A percentile compares a stretch with the other conserved stretches of the same genome.
Evolutionary conservation across 92 coral and sea anemone genomes (phyloP).

Genomic region (Hydrozoanthus gracilis): DNA sequence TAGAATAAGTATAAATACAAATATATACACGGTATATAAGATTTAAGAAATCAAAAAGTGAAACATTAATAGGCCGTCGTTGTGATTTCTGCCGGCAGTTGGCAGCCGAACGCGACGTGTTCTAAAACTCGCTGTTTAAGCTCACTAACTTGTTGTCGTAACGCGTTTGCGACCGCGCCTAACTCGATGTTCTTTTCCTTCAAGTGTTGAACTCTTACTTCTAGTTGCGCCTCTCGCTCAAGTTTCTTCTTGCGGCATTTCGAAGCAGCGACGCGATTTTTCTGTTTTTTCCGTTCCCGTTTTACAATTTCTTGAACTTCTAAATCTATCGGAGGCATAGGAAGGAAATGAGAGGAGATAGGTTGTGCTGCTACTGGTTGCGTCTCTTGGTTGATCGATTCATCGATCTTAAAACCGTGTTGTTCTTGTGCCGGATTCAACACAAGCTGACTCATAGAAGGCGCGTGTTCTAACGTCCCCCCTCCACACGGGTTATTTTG

Average conservation of each 20-base stretch:
- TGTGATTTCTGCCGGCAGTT: conserved; percentile 84
- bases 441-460: conserved; percentile 23
- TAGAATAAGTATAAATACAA: not conserved
- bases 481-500: conserved; percentile 31
- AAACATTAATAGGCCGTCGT: conserved; percentile 62
- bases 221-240: conserved; percentile 97
- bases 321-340: conserved; percentile 92
- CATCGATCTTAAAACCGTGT: conserved; percentile 57
- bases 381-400: conserved; percentile 36
- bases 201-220: conserved; percentile 91
- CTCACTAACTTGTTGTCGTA: conserved; percentile 89
- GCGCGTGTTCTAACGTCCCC: conserved; percentile 21
- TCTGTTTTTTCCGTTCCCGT: conserved; percentile 95
- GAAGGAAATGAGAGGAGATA: conserved; percentile 55
- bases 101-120: conserved; percentile 97
- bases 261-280: conserved; percentile 97
- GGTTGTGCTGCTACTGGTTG: conserved; percentile 45
- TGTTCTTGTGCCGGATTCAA: conserved; percentile 53
- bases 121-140: conserved; percentile 93
- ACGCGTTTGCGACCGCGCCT: conserved; percentile 87
- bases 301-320: conserved; percentile 96
- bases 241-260: conserved; percentile 97
- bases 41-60: not conserved
- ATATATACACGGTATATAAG: conserved; percentile 8
- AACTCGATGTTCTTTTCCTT: conserved; percentile 95